These are phyloP conservation scores for Cyaniris semiargus DNA, from an alignment of 2,888 invertebrate species.

Conservation along the genomic window DNA sequence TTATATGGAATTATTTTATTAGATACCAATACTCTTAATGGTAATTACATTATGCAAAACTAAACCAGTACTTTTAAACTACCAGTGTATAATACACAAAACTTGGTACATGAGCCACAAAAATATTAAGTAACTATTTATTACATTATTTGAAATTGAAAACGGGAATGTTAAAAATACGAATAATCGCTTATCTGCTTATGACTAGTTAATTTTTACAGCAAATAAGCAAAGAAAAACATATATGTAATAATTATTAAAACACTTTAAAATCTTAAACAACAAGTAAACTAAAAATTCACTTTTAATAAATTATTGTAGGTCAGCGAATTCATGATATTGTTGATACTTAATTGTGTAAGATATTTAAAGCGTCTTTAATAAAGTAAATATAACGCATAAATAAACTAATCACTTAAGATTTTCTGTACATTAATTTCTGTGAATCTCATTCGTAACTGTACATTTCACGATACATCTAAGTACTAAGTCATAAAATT, in stretches of 20 bases:
- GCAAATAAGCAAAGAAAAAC: conserved; percentile 54
- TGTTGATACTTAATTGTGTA: neutral
- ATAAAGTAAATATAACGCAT: conserved; percentile 37
- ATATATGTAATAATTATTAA: neutral
- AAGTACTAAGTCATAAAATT: conserved; percentile 37
- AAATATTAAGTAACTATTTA: conserved; percentile 9
- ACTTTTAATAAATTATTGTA: neutral
- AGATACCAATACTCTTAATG: conserved; percentile 49
- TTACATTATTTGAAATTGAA: neutral
- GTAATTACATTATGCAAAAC: conserved; percentile 45
- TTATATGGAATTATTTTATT: conserved; percentile 31
- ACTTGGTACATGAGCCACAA: conserved; percentile 9
- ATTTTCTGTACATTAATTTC: conserved; percentile 60
- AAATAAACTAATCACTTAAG: conserved; percentile 41
- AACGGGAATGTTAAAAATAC: conserved; percentile 27
- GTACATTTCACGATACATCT: conserved; percentile 62
- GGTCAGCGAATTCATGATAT: neutral
- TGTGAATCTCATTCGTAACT: conserved; percentile 79
- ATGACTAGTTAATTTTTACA: conserved; percentile 71
- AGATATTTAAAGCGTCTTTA: neutral
- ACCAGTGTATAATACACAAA: conserved; percentile 18
- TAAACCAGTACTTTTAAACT: conserved; percentile 32
- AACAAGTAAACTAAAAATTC: neutral
- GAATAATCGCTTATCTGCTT: conserved; percentile 53
- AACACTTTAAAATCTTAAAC: conserved; percentile 14